These are phyloP conservation scores for Diorhabda sublineata DNA, from an alignment of 1,140 invertebrate genomes.

Conservation along the genomic window DNA sequence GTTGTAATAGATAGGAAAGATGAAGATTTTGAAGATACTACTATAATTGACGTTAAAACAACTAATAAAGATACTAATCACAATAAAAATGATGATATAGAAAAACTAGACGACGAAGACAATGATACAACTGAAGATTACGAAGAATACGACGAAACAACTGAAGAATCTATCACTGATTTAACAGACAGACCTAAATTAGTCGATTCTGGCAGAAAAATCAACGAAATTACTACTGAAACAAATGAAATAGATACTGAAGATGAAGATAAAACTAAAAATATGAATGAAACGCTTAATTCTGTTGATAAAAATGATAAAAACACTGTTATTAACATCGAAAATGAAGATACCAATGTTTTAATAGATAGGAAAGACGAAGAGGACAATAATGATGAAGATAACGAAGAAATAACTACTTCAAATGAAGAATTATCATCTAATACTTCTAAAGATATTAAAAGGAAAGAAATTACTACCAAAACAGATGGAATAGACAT, in stretches of 20 bases:
- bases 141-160: too few species aligned
- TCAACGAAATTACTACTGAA: conserved; percentile 8
- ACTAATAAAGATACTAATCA: not conserved
- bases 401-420: conserved; percentile 15
- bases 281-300: not conserved
- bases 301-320: not conserved
- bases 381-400: conserved; percentile 1
- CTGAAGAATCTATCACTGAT: too few species aligned
- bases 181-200: not conserved
- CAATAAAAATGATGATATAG: conserved; percentile 5
- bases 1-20: conserved; percentile 3
- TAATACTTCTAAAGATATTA: not conserved
- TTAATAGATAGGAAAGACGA: not conserved
- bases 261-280: conserved; percentile 23
- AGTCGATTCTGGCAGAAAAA: conserved; percentile 13
- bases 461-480: conserved; percentile 1
- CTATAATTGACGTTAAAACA: not conserved
- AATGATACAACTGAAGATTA: conserved; percentile 1
- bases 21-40: conserved; percentile 5
- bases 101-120: not conserved
- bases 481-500: conserved; percentile 18
- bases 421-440: not conserved
- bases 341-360: not conserved
- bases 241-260: conserved; percentile 2
- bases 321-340: not conserved